Evolutionary conservation across 2,888 invertebrate genomes (phyloP), one percentile per base, ranked within the genome.

Genomic region (Periphyllus acericola): DNA sequence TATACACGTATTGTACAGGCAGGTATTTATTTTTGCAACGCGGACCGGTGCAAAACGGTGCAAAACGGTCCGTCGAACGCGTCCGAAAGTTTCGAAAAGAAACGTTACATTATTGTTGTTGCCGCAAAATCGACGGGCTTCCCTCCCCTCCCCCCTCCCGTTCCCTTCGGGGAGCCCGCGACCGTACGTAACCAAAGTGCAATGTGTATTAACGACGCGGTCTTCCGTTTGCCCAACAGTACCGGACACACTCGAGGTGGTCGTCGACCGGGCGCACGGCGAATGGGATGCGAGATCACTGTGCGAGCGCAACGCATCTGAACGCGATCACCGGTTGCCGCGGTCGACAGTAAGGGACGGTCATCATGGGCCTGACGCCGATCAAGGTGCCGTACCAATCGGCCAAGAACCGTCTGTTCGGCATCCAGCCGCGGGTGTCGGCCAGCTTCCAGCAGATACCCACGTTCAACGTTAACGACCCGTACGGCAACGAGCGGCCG

Each of bases 391-490:
- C 90, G 71, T 90, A 90, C 89, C 95, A 95, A 91, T 93, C 93
- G 90, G 95, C 95, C 90, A 93, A 95, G 89, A 95, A 95, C 91
- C 93, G 95, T 76, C 92, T 96, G 78, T 94, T 96, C 90, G 95
- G 95, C 0, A 92, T 94, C 75, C 92, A 93, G 46, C 93, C 94
- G 36, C 87, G 89, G n/a, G 91, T 89, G 91, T 92, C 87, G 11
- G 21, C 87, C 25, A 87, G 87, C 46, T 87, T 87, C 25, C 87
- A 87, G 14, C 87, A 80, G 11, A 87, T 87, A 60, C 87, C 87
- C 17, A 87, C 87, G 14, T 87, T 87, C 40, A 87, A 87, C 52
- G 60, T 87, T 19, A 87, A 87, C 60, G 87, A 87, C 32, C 87
- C 87, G 17, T 87, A 9, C 19, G 46, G 60, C 25, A 55, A 86